Conservation (phyloP, 1,140 invertebrate genomes). For the Coenobita brevimanus region DNA sequence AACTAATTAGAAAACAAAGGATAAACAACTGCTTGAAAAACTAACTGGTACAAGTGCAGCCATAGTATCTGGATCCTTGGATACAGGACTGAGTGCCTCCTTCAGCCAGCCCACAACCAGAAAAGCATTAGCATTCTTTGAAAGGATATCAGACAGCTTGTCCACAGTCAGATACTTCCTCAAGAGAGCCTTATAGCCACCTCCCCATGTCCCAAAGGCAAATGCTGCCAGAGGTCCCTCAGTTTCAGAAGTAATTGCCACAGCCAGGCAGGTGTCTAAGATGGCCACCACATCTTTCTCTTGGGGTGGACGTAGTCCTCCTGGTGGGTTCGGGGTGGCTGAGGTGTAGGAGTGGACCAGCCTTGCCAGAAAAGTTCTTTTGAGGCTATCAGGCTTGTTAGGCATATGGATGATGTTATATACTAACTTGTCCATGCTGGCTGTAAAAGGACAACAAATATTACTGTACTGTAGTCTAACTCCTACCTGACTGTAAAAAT, state of each 20-base stretch:
- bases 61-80: too few species aligned
- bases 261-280: conserved; percentile 43
- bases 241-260: conserved; percentile 28
- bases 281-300: conserved; percentile 33
- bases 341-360: conserved; percentile 30
- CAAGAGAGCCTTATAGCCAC: not conserved
- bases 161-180: too few species aligned
- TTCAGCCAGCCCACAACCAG: too few species aligned
- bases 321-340: conserved; percentile 7
- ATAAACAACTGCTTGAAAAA: too few species aligned
- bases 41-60: too few species aligned
- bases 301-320: not conserved
- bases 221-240: conserved; percentile 47
- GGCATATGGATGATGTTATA: conserved; percentile 53
- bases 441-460: conserved; percentile 10
- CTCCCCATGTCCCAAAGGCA: conserved; percentile 49
- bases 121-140: too few species aligned
- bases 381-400: conserved; percentile 41
- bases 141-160: too few species aligned
- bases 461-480: not conserved
- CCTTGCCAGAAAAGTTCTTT: conserved; percentile 32
- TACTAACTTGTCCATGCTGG: conserved; percentile 51
- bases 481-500: not conserved
- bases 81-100: too few species aligned
- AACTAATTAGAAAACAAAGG: too few species aligned